Base-by-base conservation (phyloP, 1,140 invertebrate species). In the Teleogryllus occipitalis region DNA sequence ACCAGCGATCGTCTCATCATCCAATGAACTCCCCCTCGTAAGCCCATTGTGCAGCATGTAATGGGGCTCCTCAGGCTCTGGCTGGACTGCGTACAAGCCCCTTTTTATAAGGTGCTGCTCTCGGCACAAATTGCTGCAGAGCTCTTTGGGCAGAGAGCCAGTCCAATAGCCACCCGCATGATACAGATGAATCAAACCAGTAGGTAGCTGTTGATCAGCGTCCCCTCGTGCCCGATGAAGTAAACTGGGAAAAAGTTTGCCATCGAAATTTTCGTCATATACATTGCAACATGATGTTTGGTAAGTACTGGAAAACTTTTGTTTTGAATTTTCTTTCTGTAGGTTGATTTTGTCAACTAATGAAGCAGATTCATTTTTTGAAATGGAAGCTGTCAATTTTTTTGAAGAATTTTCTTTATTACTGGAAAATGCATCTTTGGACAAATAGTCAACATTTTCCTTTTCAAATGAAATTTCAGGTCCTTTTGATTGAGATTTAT, bases 1-100 rank as follows among this genome's bases (percentile, higher is more conserved):
- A 47, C 80, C 80, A 39, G 27, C 27, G 27, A 39, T 39, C 27
- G 27, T 39, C n/a, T 12, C 65, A 15, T 80, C 77, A 21, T 47
- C 77, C 54, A 65, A 65, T 18, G 54, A 65, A 65, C 7, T 14
- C 18, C 10, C 18, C 54, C 54, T 65, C 54, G 54, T 3, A 18
- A 65, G 54, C 54, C 54, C 54, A 65, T 10, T 10, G 18, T 65
- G 54, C 10, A 65, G 54, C 10, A 65, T 18, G 18, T 65, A 18
- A 65, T 65, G 10, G 18, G 54, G 7, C 0, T 65, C 54, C 10
- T 65, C 54, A 65, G 54, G 54, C 18, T 65, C 54, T 65, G 54
- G 10, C 18, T 65, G 54, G 10, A 65, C 54, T 14, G 54, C 54
- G 7, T 65, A 65, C 54, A 65, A 65, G 54, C 54, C 54, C 18